Percentiles rank a stretch among this genome's conserved stretches.
Conservation (phyloP, 2,888 invertebrate genomes). For the Acanthopleura granulata region DNA sequence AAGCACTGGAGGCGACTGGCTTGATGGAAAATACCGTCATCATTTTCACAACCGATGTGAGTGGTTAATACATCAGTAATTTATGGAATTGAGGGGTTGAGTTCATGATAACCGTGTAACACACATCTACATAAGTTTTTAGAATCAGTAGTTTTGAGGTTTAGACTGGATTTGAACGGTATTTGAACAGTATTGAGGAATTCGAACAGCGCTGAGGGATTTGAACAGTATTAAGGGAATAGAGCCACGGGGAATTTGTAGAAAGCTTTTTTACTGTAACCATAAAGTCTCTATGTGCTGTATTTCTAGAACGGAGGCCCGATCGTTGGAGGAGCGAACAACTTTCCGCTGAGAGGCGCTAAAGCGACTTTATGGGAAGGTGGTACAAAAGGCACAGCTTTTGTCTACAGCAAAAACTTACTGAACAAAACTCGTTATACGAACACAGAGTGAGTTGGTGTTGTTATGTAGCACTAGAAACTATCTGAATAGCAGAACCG, state of each 20-base stretch:
- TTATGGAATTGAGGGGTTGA: no score
- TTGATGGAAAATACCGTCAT: constrained; percentile 86
- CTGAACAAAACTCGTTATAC: constrained; percentile 47
- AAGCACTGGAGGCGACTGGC: constrained; percentile 76
- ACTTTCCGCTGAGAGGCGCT: constrained; percentile 70
- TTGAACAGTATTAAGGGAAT: no score
- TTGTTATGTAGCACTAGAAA: not conserved
- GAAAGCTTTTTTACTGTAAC: not conserved
- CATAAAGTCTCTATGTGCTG: not conserved
- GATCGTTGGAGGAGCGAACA: constrained; percentile 66
- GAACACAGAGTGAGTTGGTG: constrained; percentile 48
- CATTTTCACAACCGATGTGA: constrained; percentile 89
- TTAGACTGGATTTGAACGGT: no score
- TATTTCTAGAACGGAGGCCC: constrained; percentile 67
- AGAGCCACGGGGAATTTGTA: no score
- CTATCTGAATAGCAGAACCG: not conserved
- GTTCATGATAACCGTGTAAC: no score
- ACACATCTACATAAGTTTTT: no score
- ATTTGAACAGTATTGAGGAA: no score
- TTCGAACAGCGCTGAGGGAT: no score
- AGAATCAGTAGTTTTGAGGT: no score
- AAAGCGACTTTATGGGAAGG: constrained; percentile 94
- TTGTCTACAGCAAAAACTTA: constrained; percentile 65
- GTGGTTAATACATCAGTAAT: constrained; percentile 18
- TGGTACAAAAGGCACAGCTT: constrained; percentile 69